Percentiles rank a stretch among this genome's conserved stretches.
Evolutionary conservation across 2,113 vertebrate genomes (phyloP).

Genomic region (Ginglymostoma cirratum): DNA sequence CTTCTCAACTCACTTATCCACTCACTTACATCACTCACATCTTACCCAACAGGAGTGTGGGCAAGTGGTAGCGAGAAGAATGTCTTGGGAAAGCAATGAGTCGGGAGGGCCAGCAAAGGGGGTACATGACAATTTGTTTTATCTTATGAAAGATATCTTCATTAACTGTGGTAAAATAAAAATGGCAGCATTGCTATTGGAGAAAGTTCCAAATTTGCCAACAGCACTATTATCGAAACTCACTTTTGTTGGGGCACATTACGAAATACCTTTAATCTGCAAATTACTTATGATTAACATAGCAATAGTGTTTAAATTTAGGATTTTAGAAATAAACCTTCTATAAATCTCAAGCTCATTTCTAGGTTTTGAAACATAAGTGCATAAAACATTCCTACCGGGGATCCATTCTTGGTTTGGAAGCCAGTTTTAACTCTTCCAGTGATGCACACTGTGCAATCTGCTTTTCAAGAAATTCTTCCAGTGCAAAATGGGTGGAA

Average conservation of each 20-base stretch:
- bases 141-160: too few relatives aligned
- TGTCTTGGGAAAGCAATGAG: too few relatives aligned
- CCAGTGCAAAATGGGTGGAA: conserved; percentile 46
- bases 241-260: neutral
- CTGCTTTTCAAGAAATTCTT: conserved; percentile 59
- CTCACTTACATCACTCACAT: too few relatives aligned
- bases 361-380: neutral
- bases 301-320: neutral
- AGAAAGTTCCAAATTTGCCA: neutral
- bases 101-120: too few relatives aligned
- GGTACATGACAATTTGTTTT: too few relatives aligned
- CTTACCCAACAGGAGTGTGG: too few relatives aligned
- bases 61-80: too few relatives aligned
- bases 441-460: conserved; percentile 75
- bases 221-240: neutral
- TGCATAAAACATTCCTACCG: conserved; percentile 58
- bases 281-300: neutral
- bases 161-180: too few relatives aligned
- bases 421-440: conserved; percentile 78
- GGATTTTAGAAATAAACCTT: neutral
- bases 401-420: conserved; percentile 84
- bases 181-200: too few relatives aligned
- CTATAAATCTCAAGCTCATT: neutral
- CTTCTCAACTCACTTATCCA: too few relatives aligned
- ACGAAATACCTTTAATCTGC: neutral